Conservation (phyloP, 1,140 invertebrate genomes). For the Drosophila willistoni region DNA sequence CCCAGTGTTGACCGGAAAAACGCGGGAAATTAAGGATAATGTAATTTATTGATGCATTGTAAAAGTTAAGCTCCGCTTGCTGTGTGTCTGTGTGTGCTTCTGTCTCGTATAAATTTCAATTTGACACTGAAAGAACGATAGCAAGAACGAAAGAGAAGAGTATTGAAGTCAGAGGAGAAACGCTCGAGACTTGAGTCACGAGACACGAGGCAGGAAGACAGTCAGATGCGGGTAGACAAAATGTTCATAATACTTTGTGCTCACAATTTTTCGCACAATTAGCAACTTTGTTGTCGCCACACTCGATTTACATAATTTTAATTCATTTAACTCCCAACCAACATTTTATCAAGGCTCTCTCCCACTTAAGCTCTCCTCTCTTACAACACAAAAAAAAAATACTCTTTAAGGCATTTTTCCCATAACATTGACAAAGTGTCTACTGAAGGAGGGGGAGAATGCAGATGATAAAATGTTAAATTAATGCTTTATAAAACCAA, state of each 20-base stretch:
- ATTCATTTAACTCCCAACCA: background rate
- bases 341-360: background rate
- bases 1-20: constrained; percentile 72
- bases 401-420: constrained; percentile 36
- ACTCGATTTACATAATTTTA: constrained; percentile 52
- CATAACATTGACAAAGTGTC: constrained; percentile 35
- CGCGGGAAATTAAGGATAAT: constrained; percentile 79
- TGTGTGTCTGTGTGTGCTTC: constrained; percentile 17
- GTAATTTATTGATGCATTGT: constrained; percentile 79
- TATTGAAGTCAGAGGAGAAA: background rate
- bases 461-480: background rate
- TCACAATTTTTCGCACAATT: constrained; percentile 61
- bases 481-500: background rate
- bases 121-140: constrained; percentile 45
- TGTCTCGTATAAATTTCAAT: constrained; percentile 75
- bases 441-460: background rate
- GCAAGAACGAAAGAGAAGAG: constrained; percentile 1
- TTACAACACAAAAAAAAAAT: constrained; percentile 15
- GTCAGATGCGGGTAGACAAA: constrained; percentile 43
- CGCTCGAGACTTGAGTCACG: background rate
- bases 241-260: constrained; percentile 46
- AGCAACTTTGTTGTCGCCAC: constrained; percentile 47
- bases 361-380: background rate
- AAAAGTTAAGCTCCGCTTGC: constrained; percentile 73
- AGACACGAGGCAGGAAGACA: background rate